Percentiles rank a stretch among this genome's conserved stretches.
These are phyloP conservation scores for Willisornis vidua DNA, from an alignment of 2,113 vertebrate species.

Conservation along the genomic window DNA sequence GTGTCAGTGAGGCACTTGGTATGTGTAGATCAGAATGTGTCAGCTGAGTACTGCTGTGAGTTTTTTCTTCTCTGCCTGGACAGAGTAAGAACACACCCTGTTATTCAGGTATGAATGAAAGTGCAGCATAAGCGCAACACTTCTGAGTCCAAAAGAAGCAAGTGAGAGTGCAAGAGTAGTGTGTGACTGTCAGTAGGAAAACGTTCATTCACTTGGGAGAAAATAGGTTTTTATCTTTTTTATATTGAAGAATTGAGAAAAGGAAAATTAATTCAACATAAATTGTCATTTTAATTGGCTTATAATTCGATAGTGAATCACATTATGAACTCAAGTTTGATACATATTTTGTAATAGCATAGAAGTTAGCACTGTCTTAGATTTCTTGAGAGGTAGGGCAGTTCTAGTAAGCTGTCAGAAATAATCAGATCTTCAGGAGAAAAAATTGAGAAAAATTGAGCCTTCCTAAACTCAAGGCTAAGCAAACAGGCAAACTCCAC, in stretches of 20 bases:
- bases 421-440: neutral
- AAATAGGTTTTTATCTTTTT: neutral
- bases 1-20: neutral
- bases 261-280: neutral
- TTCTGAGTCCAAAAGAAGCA: neutral
- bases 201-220: neutral
- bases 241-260: neutral
- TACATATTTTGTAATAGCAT: neutral
- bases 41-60: neutral
- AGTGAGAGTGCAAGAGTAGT: neutral
- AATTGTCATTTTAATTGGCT: neutral
- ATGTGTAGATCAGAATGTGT: fast-evolving
- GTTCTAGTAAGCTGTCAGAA: neutral
- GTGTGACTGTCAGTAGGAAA: neutral
- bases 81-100: neutral
- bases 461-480: neutral
- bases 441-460: neutral
- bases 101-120: neutral
- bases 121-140: fast-evolving
- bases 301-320: neutral
- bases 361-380: neutral
- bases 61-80: neutral
- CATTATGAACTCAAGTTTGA: neutral
- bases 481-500: neutral
- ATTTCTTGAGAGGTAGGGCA: neutral